Conservation (phyloP, 2,888 invertebrate genomes). For the Automeris io region DNA sequence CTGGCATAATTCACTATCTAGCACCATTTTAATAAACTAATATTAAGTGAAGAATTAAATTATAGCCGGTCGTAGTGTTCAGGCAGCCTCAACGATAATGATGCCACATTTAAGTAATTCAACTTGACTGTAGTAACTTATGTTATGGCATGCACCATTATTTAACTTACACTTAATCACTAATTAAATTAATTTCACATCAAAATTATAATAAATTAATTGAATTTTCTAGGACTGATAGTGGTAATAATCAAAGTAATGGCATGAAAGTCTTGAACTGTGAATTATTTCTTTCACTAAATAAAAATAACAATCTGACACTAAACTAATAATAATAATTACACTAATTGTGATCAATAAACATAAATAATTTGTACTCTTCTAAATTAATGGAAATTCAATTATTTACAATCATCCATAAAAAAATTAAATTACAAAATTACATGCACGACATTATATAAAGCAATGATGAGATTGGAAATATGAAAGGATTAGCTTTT, state of each 20-base stretch:
- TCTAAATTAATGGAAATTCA: conserved; percentile 65
- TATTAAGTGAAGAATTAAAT: conserved; percentile 18
- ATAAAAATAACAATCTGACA: conserved; percentile 1
- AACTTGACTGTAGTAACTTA: conserved; percentile 63
- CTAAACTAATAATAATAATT: conserved; percentile 30
- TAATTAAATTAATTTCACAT: conserved; percentile 18
- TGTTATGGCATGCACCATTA: conserved; percentile 68
- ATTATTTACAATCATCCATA: conserved; percentile 60
- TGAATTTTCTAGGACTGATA: conserved; percentile 4
- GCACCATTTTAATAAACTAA: conserved; percentile 56
- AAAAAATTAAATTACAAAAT: conserved; percentile 27
- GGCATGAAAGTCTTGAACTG: conserved; percentile 13
- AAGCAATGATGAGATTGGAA: conserved; percentile 35
- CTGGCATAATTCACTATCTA: conserved; percentile 44
- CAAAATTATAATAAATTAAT: conserved; percentile 5
- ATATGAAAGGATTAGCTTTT: conserved; percentile 33
- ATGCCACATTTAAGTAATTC: conserved; percentile 19
- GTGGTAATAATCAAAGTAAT: conserved; percentile 1
- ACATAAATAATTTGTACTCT: conserved; percentile 72
- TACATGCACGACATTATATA: conserved; percentile 34
- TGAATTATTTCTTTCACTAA: conserved; percentile 12
- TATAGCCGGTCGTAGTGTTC: conserved; percentile 6
- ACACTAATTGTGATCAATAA: conserved; percentile 41
- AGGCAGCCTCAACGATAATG: conserved; percentile 21
- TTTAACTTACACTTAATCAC: conserved; percentile 30